Base-by-base conservation (phyloP, 2,797 vertebrate genomes). In the Chaunax sp. region DNA sequence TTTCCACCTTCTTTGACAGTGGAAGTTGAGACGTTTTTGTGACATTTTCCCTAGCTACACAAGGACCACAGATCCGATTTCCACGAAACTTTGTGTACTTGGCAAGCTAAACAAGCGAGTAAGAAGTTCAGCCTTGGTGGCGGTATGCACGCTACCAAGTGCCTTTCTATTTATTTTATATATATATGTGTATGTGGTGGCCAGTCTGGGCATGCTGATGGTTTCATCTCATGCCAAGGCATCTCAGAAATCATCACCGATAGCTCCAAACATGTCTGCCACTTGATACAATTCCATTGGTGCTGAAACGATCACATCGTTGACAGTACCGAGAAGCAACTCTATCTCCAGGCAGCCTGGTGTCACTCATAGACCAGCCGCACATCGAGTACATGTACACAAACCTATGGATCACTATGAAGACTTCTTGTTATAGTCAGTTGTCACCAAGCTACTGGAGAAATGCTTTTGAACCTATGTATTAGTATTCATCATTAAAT, bases 311-410 rank as follows among this genome's bases (percentile, higher is more conserved):
- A 85, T 90, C 88, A 20, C 64, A 65, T 88, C 79, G 81, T 78
- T 54, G 46, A 78, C 84, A 81, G 87, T 94, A 92, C 93, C 83
- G 23, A 80, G 93, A 95, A 94, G 91, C 85, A 92, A 93, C 80
- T 84, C 63, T 75, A 83, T 91, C 88, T 76, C 13, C 61, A 9
- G 59, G 51, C 65, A 41, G 22, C 26, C 64, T 50, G 5, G 46
- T 78, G 77, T 75, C 77, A 66, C 67, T 79, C 69, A 63, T 12
- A 37, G 65, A 50, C 46, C 54, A 37, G 25, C 33, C 15, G 2
- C 28, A 28, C 65, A 49, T 6, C 15, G 51, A 64, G 84, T 80
- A 87, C 84, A 89, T 37, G 13, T 87, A 91, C 69, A 77, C 10
- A 61, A 67, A 45, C 18, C 47, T 13, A 45, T 23, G 33, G 22